A percentile compares a stretch with the other conserved stretches of the same genome.
phyloP scores from a whole-genome alignment of 2,797 vertebrate genomes.

The Myotis planiceps region DNA sequence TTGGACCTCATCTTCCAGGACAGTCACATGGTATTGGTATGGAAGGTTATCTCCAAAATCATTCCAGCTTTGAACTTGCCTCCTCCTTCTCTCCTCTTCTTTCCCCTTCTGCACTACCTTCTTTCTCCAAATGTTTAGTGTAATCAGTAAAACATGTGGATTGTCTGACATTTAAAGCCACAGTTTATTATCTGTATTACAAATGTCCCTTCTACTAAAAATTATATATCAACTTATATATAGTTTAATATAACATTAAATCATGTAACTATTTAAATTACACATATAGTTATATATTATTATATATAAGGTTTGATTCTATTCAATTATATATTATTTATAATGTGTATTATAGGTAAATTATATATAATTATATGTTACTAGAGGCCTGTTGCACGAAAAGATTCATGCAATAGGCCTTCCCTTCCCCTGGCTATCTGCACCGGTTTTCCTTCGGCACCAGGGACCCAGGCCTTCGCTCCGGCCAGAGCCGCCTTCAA shows the following conservation, averaged over 20 bases:
- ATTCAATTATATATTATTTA: no score
- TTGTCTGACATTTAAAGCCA: neutral
- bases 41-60: neutral
- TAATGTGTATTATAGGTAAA: neutral
- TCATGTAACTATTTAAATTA: neutral
- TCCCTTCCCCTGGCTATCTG: no score
- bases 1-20: neutral
- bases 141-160: neutral
- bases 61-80: neutral
- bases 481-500: no score
- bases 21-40: neutral
- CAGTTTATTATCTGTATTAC: neutral
- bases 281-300: neutral
- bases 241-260: neutral
- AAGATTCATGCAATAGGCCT: no score
- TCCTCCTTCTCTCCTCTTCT: neutral
- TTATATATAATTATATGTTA: neutral
- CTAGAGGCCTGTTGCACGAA: no score
- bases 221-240: neutral
- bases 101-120: neutral
- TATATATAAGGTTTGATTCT: neutral
- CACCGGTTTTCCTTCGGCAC: no score
- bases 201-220: constrained; percentile 2
- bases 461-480: no score
- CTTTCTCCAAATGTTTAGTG: neutral